phyloP scores from a whole-genome alignment of 2,797 vertebrate genomes.

The Pangasius sanitwongsei region DNA sequence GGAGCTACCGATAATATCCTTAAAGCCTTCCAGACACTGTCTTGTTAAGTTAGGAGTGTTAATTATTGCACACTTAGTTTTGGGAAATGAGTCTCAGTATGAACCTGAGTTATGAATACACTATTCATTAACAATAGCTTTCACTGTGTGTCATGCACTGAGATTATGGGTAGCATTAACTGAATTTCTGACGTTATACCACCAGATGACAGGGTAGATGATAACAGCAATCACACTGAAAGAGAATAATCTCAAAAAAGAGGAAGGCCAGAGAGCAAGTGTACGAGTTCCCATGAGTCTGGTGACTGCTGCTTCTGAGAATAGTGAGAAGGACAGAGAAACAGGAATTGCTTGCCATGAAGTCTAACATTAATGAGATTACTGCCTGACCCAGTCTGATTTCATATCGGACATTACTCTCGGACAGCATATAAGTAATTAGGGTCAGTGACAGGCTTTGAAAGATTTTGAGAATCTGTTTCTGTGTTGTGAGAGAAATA shows the following conservation, averaged over 20 bases:
- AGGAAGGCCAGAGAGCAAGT: conserved; percentile 71
- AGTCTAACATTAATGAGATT: conserved; percentile 56
- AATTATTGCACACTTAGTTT: neutral
- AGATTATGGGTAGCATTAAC: neutral
- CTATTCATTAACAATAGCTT: neutral
- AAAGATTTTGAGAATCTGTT: neutral
- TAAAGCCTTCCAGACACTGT: neutral
- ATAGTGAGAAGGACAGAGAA: conserved; percentile 55
- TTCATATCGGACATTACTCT: conserved; percentile 39
- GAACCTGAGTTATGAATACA: neutral
- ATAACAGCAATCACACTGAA: neutral
- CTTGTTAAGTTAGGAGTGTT: neutral
- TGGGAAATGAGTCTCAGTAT: neutral
- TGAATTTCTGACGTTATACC: neutral
- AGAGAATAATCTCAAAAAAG: conserved; percentile 51
- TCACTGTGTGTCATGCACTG: neutral
- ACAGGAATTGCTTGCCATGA: conserved; percentile 66
- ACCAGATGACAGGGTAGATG: neutral
- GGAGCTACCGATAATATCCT: conserved; percentile 63
- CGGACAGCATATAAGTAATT: conserved; percentile 46
- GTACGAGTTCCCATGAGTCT: conserved; percentile 62
- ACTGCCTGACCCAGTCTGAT: conserved; percentile 46
- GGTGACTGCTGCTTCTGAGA: conserved; percentile 55
- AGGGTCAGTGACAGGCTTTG: conserved; percentile 33
- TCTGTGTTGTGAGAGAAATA: neutral